Evolutionary conservation across 2,888 invertebrate genomes (phyloP).

Genomic region (Clistopyga incitator): DNA sequence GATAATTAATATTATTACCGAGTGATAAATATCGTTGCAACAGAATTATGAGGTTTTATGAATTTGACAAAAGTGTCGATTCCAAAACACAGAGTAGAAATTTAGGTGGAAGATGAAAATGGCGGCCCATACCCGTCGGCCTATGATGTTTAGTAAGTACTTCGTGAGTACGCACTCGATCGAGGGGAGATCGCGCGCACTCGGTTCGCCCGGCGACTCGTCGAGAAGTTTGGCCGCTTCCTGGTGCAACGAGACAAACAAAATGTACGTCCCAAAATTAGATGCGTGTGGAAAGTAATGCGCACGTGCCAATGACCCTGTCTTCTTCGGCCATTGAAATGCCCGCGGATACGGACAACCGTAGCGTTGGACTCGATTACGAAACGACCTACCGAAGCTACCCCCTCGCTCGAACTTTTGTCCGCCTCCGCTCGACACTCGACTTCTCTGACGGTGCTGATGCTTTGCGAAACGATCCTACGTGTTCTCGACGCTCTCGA

Average conservation of each 20-base stretch:
- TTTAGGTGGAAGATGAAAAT: neutral
- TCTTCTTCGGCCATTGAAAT: constrained; percentile 13
- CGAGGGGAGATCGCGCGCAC: neutral
- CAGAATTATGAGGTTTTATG: too few species aligned
- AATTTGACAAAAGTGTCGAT: too few species aligned
- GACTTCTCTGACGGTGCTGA: neutral
- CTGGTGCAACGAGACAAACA: constrained; percentile 3
- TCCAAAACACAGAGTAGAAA: too few species aligned
- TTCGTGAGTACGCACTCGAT: constrained; percentile 16
- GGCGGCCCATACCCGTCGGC: neutral
- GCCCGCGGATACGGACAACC: constrained; percentile 29
- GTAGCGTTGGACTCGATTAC: constrained; percentile 45
- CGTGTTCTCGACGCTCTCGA: neutral
- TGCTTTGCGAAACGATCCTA: neutral
- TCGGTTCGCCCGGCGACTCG: neutral
- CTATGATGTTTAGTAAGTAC: neutral
- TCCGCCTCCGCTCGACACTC: neutral
- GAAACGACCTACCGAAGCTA: constrained; percentile 24
- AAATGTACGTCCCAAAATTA: constrained; percentile 19
- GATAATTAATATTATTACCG: too few species aligned
- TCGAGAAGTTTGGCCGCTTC: neutral
- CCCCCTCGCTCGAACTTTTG: constrained; percentile 30
- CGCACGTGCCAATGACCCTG: constrained; percentile 54
- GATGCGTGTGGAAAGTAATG: constrained; percentile 21
- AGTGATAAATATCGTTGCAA: too few species aligned